Percentiles rank a stretch among this genome's conserved stretches.
Evolutionary conservation across 1,140 invertebrate species (phyloP).

Genomic region (Pogonomyrmex californicus): DNA sequence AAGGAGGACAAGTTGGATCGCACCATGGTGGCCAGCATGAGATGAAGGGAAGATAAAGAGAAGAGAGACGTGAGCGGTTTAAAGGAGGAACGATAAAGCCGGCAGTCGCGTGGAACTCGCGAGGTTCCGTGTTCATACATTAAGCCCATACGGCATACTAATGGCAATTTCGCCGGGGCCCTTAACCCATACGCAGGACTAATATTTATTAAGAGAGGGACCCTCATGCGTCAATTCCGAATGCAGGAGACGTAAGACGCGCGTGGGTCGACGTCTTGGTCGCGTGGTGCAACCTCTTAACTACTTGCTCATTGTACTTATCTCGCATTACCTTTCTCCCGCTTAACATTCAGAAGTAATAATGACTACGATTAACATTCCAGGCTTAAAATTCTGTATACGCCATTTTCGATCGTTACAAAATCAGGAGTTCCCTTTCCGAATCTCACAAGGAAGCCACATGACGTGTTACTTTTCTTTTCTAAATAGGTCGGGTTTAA

Average conservation of each 20-base stretch:
- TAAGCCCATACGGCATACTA: conserved; percentile 54
- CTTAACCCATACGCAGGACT: conserved; percentile 55
- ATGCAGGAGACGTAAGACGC: conserved; percentile 53
- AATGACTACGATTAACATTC: conserved; percentile 45
- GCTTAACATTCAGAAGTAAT: conserved; percentile 50
- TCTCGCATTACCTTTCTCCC: conserved; percentile 56
- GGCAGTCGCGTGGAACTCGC: conserved; percentile 55
- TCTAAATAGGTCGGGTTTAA: too few relatives aligned
- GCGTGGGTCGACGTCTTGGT: conserved; percentile 59
- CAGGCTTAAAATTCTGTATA: conserved; percentile 16
- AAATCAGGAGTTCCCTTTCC: neutral
- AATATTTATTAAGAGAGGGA: conserved; percentile 52
- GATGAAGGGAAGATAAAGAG: conserved; percentile 37
- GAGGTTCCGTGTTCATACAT: conserved; percentile 62
- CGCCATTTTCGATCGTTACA: conserved; percentile 17
- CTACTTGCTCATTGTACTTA: conserved; percentile 57
- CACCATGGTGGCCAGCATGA: conserved; percentile 22
- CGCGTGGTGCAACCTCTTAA: conserved; percentile 63
- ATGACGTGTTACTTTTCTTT: too few relatives aligned
- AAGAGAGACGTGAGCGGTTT: conserved; percentile 54
- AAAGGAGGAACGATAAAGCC: conserved; percentile 54
- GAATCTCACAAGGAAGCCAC: neutral
- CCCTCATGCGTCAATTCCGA: conserved; percentile 40
- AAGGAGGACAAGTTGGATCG: conserved; percentile 51
- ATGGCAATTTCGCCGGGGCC: conserved; percentile 52